These are phyloP conservation scores for Strigamia maritima DNA, from an alignment of 2,888 invertebrate genomes.

Conservation along the genomic window DNA sequence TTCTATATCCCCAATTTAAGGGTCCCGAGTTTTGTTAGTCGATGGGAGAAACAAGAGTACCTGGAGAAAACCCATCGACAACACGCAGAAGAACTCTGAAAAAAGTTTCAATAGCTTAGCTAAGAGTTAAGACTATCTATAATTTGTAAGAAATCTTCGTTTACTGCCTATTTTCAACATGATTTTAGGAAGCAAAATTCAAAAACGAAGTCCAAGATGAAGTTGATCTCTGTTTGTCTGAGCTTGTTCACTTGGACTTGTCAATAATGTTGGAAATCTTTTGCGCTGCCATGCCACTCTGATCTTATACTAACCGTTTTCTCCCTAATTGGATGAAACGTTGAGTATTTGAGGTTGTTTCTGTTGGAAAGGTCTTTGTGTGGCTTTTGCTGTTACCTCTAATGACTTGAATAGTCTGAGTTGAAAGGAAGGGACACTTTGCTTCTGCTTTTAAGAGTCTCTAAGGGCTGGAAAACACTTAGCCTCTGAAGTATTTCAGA, in stretches of 20 bases:
- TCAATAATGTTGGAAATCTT: background rate
- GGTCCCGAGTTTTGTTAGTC: too few species aligned
- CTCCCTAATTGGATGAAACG: constrained; percentile 1
- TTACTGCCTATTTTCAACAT: too few species aligned
- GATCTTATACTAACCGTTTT: background rate
- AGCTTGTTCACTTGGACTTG: background rate
- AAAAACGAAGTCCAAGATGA: too few species aligned
- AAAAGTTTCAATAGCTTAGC: too few species aligned
- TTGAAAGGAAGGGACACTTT: constrained; percentile 16
- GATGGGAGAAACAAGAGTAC: too few species aligned
- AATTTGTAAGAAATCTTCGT: too few species aligned
- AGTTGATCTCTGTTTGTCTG: background rate
- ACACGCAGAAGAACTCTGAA: too few species aligned
- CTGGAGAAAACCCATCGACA: too few species aligned
- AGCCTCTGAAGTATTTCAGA: background rate
- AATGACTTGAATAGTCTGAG: constrained; percentile 6
- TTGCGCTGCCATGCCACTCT: background rate
- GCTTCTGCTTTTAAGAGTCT: background rate
- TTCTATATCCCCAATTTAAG: too few species aligned
- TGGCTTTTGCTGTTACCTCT: constrained; percentile 19
- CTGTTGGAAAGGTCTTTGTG: background rate
- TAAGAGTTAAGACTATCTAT: too few species aligned
- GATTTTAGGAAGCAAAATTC: too few species aligned
- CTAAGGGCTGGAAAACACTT: constrained; percentile 9
- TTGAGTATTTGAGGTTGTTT: background rate